Evolutionary conservation across 2,888 invertebrate species (phyloP).

Genomic region (Lochmaea capreae): DNA sequence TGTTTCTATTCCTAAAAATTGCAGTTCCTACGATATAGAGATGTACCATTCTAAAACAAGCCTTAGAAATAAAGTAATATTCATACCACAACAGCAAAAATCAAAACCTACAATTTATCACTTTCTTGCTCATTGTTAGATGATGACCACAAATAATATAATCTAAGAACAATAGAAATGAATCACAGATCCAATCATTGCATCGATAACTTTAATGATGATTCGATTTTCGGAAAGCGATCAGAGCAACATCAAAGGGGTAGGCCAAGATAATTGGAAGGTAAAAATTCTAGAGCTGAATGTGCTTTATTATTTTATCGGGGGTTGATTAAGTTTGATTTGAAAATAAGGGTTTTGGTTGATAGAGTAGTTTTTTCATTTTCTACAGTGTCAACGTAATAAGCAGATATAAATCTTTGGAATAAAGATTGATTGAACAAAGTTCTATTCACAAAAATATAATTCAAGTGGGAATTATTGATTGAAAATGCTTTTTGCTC

Average conservation of each 20-base stretch:
- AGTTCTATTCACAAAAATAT: too few species aligned
- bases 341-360: conserved; percentile 5
- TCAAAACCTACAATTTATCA: conserved; percentile 13
- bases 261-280: conserved; percentile 34
- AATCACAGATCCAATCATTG: conserved; percentile 28
- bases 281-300: conserved; percentile 18
- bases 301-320: conserved; percentile 7
- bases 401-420: not conserved
- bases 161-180: conserved; percentile 29
- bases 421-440: too few species aligned
- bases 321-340: conserved; percentile 26
- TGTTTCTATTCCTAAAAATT: too few species aligned
- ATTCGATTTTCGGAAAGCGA: conserved; percentile 33
- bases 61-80: conserved; percentile 24
- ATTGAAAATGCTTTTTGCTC: too few species aligned
- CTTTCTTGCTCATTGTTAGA: conserved; percentile 16
- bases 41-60: not conserved
- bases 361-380: conserved; percentile 23
- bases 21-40: not conserved
- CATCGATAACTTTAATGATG: conserved; percentile 32
- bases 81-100: not conserved
- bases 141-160: conserved; percentile 20
- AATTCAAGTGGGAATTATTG: too few species aligned
- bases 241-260: conserved; percentile 31
- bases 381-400: not conserved